Evolutionary conservation across 2,888 invertebrate species (phyloP), one percentile per base, ranked within the genome.

Genomic region (Oegoconia quadripuncta): DNA sequence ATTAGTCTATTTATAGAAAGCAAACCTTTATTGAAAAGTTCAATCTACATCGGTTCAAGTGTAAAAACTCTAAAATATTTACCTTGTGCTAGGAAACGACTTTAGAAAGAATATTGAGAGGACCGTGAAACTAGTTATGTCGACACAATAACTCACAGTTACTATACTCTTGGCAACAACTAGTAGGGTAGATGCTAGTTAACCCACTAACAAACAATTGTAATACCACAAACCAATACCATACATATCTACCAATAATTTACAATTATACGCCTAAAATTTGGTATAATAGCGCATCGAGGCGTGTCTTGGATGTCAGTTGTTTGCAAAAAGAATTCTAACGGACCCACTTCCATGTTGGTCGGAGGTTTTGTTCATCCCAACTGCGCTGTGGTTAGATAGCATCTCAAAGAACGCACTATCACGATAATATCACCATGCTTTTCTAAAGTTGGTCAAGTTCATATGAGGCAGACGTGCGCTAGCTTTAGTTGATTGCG

Each of bases 281-380:
- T 70, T 55, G 57, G 52, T 63, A 59, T 65, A 69, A 72, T 65
- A 59, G 68, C 71, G 64, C 69, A 61, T 66, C 71, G 62, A 52
- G 46, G 50, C 61, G 64, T 59, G 56, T 53, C 64, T 59, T 62
- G 55, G 58, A 52, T n/a, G 34, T 22, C 56, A 46, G 59, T 68
- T 64, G 64, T 66, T 77, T 59, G 75, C 76, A 56, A 80, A 78
- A 77, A 75, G 66, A 76, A 74, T 70, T 62, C 64, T 80, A 82
- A 83, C 81, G 80, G 82, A 50, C 62, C 49, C 52, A 47, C 46
- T 65, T 62, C 73, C 63, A 74, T 70, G 65, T 71, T 64, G 54
- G 67, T 56, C 42, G 67, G 54, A 41, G 50, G 54, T 52, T 59
- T 54, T 57, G 55, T 51, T 46, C 32, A 34, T 34, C 41, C 30